Evolutionary conservation across 2,888 invertebrate genomes (phyloP).

Genomic region (Plagodis dolabraria): DNA sequence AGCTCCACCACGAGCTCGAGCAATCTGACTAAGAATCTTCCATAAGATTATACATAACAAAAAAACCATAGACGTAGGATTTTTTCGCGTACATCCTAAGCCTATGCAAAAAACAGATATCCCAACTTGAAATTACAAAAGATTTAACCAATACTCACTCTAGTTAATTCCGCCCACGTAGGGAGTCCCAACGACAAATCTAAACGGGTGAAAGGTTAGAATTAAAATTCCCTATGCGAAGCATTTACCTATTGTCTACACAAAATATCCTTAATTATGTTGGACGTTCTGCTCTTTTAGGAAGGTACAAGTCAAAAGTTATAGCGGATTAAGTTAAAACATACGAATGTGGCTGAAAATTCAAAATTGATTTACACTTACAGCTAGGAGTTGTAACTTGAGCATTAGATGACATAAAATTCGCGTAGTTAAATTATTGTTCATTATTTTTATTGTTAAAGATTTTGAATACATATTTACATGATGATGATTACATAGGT

Average conservation of each 20-base stretch:
- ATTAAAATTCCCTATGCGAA: constrained; percentile 77
- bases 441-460: too few relatives aligned
- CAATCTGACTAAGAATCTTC: too few relatives aligned
- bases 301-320: constrained; percentile 31
- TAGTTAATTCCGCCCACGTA: constrained; percentile 55
- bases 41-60: constrained; percentile 1
- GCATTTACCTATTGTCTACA: constrained; percentile 76
- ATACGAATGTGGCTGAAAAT: background rate
- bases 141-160: constrained; percentile 35
- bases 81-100: too few relatives aligned
- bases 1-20: too few relatives aligned
- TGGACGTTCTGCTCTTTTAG: constrained; percentile 54
- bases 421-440: too few relatives aligned
- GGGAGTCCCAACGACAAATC: constrained; percentile 65
- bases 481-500: too few relatives aligned
- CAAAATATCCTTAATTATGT: constrained; percentile 78
- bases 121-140: constrained; percentile 27
- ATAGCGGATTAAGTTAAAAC: constrained; percentile 14
- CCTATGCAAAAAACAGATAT: constrained; percentile 22
- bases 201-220: constrained; percentile 67
- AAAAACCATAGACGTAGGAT: too few relatives aligned
- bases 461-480: too few relatives aligned
- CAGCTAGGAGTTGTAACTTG: too few relatives aligned
- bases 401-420: too few relatives aligned
- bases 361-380: too few relatives aligned